Evolutionary conservation across 2,888 invertebrate genomes (phyloP).

Genomic region (Nipponacmea schrenckii): DNA sequence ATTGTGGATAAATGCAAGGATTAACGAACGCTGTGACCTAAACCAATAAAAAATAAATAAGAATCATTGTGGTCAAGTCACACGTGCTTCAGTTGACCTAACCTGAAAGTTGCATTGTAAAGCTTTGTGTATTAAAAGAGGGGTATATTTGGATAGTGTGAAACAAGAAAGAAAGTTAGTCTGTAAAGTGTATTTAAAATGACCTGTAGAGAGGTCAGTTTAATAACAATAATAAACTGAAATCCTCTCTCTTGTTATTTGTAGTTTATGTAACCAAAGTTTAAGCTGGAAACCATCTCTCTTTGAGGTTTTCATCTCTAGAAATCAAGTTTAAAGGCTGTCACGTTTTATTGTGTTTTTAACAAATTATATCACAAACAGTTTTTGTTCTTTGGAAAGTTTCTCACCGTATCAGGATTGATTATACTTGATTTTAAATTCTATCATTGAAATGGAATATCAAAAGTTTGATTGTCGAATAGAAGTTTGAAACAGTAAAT

Average conservation of each 20-base stretch:
- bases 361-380: constrained; percentile 1
- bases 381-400: too few species aligned
- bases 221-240: not conserved
- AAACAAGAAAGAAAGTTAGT: too few species aligned
- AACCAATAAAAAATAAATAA: too few species aligned
- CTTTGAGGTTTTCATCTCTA: not conserved
- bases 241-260: not conserved
- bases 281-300: not conserved
- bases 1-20: too few species aligned
- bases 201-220: not conserved
- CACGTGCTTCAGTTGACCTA: constrained; percentile 2
- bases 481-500: too few species aligned
- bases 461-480: too few species aligned
- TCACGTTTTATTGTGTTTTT: constrained; percentile 2
- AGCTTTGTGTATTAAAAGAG: not conserved
- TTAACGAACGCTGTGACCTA: too few species aligned
- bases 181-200: not conserved
- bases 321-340: not conserved
- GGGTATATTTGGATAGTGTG: too few species aligned
- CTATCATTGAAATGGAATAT: too few species aligned
- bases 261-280: not conserved
- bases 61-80: not conserved
- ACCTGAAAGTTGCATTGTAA: not conserved
- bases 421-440: too few species aligned
- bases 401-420: too few species aligned